Evolutionary conservation across 2,888 invertebrate species (phyloP).

Genomic region (Nineta flava): DNA sequence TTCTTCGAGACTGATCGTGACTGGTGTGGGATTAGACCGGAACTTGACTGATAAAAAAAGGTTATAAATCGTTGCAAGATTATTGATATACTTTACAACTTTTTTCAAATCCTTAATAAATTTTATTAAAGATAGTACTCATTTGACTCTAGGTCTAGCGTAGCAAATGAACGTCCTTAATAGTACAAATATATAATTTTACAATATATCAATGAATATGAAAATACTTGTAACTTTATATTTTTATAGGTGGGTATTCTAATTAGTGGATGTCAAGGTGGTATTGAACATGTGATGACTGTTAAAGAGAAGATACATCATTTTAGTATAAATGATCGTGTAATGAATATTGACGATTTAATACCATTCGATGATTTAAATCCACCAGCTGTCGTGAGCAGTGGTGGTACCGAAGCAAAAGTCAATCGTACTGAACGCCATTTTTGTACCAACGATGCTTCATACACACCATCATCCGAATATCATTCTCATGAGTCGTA

Average conservation of each 20-base stretch:
- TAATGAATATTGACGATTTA: constrained; percentile 59
- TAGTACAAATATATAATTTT: constrained; percentile 19
- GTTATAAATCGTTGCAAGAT: too few species aligned
- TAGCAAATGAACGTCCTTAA: too few species aligned
- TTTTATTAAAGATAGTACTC: too few species aligned
- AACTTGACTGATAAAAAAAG: too few species aligned
- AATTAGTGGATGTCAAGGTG: constrained; percentile 58
- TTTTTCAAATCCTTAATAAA: too few species aligned
- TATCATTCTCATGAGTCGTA: constrained; percentile 25
- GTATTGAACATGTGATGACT: constrained; percentile 56
- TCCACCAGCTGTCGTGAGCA: constrained; percentile 27
- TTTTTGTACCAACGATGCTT: too few species aligned
- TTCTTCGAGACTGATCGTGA: too few species aligned
- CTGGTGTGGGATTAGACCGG: too few species aligned
- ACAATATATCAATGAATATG: constrained; percentile 1
- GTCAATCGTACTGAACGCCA: neutral
- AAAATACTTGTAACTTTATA: constrained; percentile 20
- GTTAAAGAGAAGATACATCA: constrained; percentile 56
- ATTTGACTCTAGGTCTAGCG: too few species aligned
- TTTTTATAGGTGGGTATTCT: constrained; percentile 38
- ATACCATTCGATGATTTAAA: constrained; percentile 65
- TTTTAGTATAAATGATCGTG: constrained; percentile 51
- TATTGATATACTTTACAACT: too few species aligned
- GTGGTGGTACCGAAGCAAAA: neutral
- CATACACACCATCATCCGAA: too few species aligned